phyloP scores from a whole-genome alignment of 2,113 vertebrate species.

The Heteronetta atricapilla region DNA sequence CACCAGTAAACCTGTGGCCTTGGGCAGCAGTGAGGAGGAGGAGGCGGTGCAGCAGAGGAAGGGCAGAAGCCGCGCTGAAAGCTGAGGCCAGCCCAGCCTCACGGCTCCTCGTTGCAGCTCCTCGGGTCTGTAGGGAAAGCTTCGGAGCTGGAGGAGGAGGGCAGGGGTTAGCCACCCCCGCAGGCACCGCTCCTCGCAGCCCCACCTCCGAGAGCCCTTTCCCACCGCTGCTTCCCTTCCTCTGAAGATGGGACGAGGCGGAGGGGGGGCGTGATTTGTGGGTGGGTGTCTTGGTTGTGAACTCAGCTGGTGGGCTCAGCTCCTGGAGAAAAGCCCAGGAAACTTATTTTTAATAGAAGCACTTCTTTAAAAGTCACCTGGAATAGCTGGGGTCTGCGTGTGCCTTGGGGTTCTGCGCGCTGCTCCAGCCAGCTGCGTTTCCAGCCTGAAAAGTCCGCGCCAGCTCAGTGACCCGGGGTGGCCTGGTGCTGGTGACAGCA shows the following conservation, averaged over 20 bases:
- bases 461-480: accelerated
- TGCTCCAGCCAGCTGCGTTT: not conserved
- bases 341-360: not conserved
- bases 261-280: accelerated
- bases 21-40: not conserved
- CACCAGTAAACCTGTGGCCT: not conserved
- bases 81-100: not conserved
- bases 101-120: not conserved
- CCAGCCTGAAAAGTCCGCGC: not conserved
- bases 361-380: accelerated
- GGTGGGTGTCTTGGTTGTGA: not conserved
- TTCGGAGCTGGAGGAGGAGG: not conserved
- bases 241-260: accelerated
- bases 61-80: accelerated
- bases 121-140: not conserved
- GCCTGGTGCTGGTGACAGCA: not conserved
- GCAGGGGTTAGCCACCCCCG: not conserved
- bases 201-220: not conserved
- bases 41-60: not conserved
- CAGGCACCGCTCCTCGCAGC: accelerated
- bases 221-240: accelerated
- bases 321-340: not conserved
- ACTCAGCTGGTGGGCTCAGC: not conserved
- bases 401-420: accelerated
- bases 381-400: not conserved